Base-by-base conservation (phyloP, 2,888 invertebrate genomes). In the Molorchus minor region DNA sequence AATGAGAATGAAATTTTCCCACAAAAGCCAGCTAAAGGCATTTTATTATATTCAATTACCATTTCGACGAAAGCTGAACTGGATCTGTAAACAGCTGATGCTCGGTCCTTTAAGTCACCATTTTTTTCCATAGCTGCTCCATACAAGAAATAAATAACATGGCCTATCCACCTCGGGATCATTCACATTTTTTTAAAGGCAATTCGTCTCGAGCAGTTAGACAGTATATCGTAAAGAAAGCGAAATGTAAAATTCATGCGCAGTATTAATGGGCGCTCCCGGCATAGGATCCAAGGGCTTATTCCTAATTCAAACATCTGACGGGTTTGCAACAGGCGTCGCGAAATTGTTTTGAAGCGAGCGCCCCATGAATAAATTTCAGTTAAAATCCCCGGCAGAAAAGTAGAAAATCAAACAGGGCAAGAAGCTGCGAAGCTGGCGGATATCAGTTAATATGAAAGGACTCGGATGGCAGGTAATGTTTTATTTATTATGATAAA, bases 311-410 rank as follows among this genome's bases (percentile, higher is more conserved):
- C 21, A 20, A 10, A 13, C 46, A 19, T 47, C 35, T 33, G 46
- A 33, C 46, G 46, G 47, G 35, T 13, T 25, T 16, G 54, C 54
- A 54, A 54, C 54, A 54, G 54, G 44, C 53, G 53, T 30, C 13
- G 19, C 33, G 43, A 43, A 29, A 44, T 54, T 44, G 54, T 54
- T 51, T 51, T 8, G 25, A 20, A 16, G n/a, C 21, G 33, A 3
- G 7, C 5, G 10, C 8, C 15, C 29, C 25, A 51, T 38, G 49
- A 40, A 51, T 51, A 51, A 21, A 51, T 38, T 45, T 51, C 49
- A 25, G 29, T 13, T 3, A n/a, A 17, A 15, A 51, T 21, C 40
- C 38, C 21, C 13, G n/a, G 10, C 35, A 19, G 47, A 36, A 29
- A 46, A 21, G 19, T 21, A 8, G 45, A 10, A 20, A 13, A 44